Conservation (phyloP, 2,113 vertebrate species). For the Macaca fascicularis region DNA sequence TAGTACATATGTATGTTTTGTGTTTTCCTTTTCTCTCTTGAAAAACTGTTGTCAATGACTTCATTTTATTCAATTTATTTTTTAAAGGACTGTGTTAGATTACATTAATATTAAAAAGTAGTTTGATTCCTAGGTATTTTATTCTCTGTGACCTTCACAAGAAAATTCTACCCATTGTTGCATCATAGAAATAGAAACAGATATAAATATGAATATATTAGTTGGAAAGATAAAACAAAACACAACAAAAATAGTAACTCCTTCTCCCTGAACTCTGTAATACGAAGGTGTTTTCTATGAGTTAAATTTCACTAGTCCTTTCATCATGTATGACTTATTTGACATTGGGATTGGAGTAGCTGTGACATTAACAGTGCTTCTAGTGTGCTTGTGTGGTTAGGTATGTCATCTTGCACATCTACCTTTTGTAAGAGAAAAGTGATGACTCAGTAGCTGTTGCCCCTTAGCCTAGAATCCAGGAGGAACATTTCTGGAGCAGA, state of each 20-base stretch:
- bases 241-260: not conserved
- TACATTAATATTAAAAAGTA: not conserved
- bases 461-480: not conserved
- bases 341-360: not conserved
- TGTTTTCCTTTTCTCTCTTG: not conserved
- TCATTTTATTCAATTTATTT: not conserved
- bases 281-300: not conserved
- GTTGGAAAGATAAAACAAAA: not conserved
- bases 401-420: not conserved
- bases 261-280: not conserved
- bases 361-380: not conserved
- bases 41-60: not conserved
- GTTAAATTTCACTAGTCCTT: not conserved
- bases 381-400: not conserved
- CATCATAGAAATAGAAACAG: constrained; percentile 18
- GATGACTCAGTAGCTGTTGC: not conserved
- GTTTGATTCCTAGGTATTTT: too few species aligned
- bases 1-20: not conserved
- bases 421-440: not conserved
- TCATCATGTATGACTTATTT: not conserved
- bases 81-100: not conserved
- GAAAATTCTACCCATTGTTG: not conserved
- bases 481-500: not conserved
- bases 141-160: too few species aligned
- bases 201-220: not conserved